Evolutionary conservation across 2,113 vertebrate species (phyloP).

Genomic region (Chaetodon trifascialis): DNA sequence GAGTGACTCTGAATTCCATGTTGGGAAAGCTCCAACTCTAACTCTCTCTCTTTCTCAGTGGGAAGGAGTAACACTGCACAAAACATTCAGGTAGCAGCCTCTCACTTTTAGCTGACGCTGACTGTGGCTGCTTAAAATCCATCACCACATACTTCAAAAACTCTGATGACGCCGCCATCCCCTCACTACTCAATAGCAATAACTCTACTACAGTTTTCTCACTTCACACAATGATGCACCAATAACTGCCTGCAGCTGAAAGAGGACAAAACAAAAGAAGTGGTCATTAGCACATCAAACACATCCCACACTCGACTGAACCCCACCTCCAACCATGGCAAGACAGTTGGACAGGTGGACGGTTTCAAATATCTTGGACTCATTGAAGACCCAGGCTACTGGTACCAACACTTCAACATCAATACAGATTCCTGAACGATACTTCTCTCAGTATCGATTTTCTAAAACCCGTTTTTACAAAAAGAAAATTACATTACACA

Average conservation of each 20-base stretch:
- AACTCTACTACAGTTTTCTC: not conserved
- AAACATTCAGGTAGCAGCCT: not conserved
- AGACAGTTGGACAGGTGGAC: not conserved
- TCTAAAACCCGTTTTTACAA: too few species aligned
- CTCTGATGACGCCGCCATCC: not conserved
- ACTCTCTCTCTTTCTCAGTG: not conserved
- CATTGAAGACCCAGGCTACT: not conserved
- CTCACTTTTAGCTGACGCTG: not conserved
- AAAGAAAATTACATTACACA: too few species aligned
- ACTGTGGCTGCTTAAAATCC: not conserved
- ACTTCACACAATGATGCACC: not conserved
- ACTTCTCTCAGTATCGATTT: too few species aligned
- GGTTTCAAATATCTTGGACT: not conserved
- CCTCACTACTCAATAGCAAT: not conserved
- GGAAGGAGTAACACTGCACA: not conserved
- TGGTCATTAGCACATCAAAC: not conserved
- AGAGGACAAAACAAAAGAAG: not conserved
- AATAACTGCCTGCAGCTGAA: not conserved
- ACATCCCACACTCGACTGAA: not conserved
- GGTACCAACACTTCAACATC: too few species aligned
- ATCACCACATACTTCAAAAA: not conserved
- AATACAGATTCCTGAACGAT: too few species aligned
- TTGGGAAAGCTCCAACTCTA: not conserved
- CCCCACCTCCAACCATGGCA: not conserved
- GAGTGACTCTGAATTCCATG: not conserved